Evolutionary conservation across 2,888 invertebrate genomes (phyloP), one percentile per base, ranked within the genome.

Genomic region (Colostygia pectinataria): DNA sequence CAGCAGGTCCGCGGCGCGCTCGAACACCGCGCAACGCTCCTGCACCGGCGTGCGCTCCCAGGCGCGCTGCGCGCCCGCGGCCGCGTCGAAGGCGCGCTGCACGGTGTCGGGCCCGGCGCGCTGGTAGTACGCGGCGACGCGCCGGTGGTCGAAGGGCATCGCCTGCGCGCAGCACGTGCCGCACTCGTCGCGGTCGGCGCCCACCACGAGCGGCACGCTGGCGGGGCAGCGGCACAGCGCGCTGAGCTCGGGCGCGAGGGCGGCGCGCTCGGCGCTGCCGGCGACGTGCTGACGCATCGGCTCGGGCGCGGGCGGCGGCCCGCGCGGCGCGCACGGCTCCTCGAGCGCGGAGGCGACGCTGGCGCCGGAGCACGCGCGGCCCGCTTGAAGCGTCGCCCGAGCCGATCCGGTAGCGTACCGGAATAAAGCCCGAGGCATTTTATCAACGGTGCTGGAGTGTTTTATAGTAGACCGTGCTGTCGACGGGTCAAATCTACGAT

Each of bases 171-270:
- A 94, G 93, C 68, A 29, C n/a, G 94, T 91, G 49, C 94, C 92
- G 0, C 96, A 95, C 65, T 92, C 92, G 63, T 95, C 93, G 74
- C 95, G 95, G 80, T 98, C 93, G 60, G 95, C 95, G n/a, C 98
- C 99, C 75, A 99, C 97, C 9, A 99, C 93, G 74, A 99, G 95
- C 4, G 99, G 99, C 52, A 99, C 93, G 59, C 99, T 98, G 71
- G 95, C 94, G 47, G 94, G 48, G 90, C 90, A 15, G 88, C 80
- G 7, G 93, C 88, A 58, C 94, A 92, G 51, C 93, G 87, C 55
- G 93, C 87, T 31, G 25, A 99, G 82, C 33, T 94, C 94, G 39
- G 91, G 90, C 59, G 93, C 92, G 20, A 99, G 84, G 33, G 93
- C 94, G 38, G 86, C 79, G 47, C 98, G 92, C 83, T 99, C 99